Evolutionary conservation across 2,888 invertebrate genomes (phyloP).

Genomic region (Itoplectis maculator): DNA sequence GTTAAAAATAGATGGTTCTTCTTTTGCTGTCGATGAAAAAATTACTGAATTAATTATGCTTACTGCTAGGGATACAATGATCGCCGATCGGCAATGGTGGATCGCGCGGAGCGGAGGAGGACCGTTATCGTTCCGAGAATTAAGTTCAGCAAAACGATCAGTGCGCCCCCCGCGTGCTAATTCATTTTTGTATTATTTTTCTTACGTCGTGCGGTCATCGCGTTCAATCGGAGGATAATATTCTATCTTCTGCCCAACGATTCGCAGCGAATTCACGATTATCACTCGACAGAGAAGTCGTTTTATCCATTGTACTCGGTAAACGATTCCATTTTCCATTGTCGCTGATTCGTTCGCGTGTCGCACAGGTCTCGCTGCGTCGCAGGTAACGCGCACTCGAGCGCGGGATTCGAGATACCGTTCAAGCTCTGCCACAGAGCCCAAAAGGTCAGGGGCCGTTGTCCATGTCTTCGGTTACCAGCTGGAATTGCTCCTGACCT

Average conservation of each 20-base stretch:
- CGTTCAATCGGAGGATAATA: constrained; percentile 27
- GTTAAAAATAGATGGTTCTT: constrained; percentile 65
- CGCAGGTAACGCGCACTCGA: constrained; percentile 11
- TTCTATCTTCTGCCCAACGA: background rate
- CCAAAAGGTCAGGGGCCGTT: constrained; percentile 86
- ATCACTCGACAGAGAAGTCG: constrained; percentile 1
- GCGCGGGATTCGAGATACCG: constrained; percentile 8
- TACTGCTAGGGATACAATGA: constrained; percentile 26
- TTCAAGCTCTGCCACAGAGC: constrained; percentile 74
- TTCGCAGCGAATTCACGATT: background rate
- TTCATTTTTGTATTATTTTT: constrained; percentile 16
- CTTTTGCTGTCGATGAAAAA: constrained; percentile 50
- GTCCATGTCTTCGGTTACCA: constrained; percentile 87
- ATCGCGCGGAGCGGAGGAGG: constrained; percentile 13
- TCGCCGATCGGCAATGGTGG: constrained; percentile 17
- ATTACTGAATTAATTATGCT: constrained; percentile 64
- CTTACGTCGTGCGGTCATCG: constrained; percentile 14
- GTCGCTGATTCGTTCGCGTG: constrained; percentile 2
- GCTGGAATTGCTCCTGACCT: constrained; percentile 89
- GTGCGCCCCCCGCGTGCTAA: constrained; percentile 25
- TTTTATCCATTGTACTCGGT: constrained; percentile 17
- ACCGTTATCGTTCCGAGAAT: constrained; percentile 7
- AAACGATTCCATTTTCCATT: constrained; percentile 13
- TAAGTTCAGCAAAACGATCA: constrained; percentile 17
- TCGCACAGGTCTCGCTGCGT: constrained; percentile 9